phyloP scores from a whole-genome alignment of 2,113 vertebrate species.

The Podiceps cristatus region DNA sequence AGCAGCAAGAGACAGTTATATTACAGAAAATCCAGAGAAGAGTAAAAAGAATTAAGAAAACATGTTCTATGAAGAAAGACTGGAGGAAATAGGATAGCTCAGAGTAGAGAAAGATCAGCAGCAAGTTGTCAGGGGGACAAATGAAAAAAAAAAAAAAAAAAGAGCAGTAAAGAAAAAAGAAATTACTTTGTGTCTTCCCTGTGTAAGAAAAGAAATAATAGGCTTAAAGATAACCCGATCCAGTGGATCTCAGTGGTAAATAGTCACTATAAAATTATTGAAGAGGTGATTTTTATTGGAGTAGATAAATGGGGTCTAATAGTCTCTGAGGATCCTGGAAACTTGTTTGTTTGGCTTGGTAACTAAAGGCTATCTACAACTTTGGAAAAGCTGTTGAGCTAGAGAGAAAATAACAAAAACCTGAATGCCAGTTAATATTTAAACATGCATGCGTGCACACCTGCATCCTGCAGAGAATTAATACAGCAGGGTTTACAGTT shows the following conservation, averaged over 20 bases:
- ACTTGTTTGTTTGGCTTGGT: neutral
- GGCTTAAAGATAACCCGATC: neutral
- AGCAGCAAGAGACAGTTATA: neutral
- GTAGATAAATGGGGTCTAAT: neutral
- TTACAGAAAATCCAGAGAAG: neutral
- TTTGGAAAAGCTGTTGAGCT: neutral
- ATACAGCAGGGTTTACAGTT: neutral
- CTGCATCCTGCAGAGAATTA: neutral
- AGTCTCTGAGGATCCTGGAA: neutral
- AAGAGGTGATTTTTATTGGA: neutral
- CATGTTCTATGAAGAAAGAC: neutral
- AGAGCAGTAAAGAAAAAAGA: neutral
- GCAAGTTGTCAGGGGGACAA: rapidly evolving
- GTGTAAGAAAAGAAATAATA: neutral
- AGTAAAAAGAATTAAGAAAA: neutral
- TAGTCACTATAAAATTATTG: neutral
- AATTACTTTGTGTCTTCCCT: neutral
- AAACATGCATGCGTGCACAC: neutral
- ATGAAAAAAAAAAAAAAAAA: neutral
- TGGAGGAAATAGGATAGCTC: neutral
- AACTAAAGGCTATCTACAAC: neutral
- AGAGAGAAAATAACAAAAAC: neutral
- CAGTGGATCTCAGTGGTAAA: neutral
- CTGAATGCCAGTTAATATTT: neutral
- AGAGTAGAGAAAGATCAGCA: neutral